Evolutionary conservation across 2,888 invertebrate species (phyloP).

Genomic region (Laothoe populi): DNA sequence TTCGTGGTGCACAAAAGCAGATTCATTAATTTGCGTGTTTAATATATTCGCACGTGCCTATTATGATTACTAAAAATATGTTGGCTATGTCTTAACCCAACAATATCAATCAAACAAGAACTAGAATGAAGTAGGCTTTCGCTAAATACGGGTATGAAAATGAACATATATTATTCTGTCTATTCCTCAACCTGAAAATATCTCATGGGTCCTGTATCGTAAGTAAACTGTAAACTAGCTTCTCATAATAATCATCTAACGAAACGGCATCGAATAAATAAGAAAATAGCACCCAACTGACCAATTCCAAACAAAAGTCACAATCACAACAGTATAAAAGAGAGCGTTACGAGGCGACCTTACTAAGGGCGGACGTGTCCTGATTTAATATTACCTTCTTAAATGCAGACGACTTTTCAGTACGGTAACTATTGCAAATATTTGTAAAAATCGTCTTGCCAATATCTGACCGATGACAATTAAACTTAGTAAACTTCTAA

Average conservation of each 20-base stretch:
- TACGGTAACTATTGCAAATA: not conserved
- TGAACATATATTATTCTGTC: too few species aligned
- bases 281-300: slow-evolving; percentile 23
- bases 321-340: slow-evolving; percentile 37
- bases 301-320: slow-evolving; percentile 24
- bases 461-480: not conserved
- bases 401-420: not conserved
- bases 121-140: too few species aligned
- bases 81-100: not conserved
- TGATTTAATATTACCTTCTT: slow-evolving; percentile 40
- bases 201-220: too few species aligned
- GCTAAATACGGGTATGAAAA: too few species aligned
- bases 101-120: not conserved
- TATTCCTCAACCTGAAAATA: too few species aligned
- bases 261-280: too few species aligned
- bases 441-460: not conserved
- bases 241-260: not conserved
- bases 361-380: slow-evolving; percentile 55
- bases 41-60: not conserved
- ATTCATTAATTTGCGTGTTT: not conserved
- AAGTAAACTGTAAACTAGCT: not conserved
- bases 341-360: slow-evolving; percentile 50
- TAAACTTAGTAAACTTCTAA: not conserved
- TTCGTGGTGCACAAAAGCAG: not conserved
- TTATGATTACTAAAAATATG: not conserved